Base-by-base conservation (phyloP, 2,113 vertebrate genomes). In the Zosterops japonicus region DNA sequence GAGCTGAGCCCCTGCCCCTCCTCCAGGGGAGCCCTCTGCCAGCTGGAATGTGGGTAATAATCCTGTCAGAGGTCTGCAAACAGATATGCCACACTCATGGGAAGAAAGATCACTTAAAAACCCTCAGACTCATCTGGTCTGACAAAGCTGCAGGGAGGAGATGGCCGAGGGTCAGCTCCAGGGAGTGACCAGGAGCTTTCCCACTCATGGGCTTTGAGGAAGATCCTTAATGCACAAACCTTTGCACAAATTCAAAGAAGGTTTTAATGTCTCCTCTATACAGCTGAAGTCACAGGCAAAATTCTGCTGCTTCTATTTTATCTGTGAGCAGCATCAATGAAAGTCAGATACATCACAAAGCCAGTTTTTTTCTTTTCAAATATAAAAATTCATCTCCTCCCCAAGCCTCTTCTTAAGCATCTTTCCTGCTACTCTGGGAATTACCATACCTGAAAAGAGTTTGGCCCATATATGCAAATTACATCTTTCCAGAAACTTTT, bases 251-350 rank as follows among this genome's bases (percentile, higher is more conserved):
- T 16, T 27, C 55, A 31, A 55, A 72, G 39, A 50, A 22, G 0
- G 1, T 39, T 42, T 85, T 28, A 3, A 3, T 11, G 5, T 29
- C 41, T 80, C 42, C 27, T 80, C 68, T 60, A 0, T 2, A 6
- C 3, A 4, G 39, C 42, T 67, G 28, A 65, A 76, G 19, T 28
- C 41, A 9, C 8, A 76, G 12, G 18, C 24, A 84, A 56, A 72
- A 60, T 52, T 55, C 57, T 72, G 44, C 27, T 63, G 23, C 31
- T 53, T 27, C 2, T 2, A 4, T 77, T 88, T 88, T 17, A 71
- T 29, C 36, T 68, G 59, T 7, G 33, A 89, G 41, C 21, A 69
- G 47, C 61, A 75, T 5, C 60, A 69, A 1, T 24, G 29, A 78
- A 27, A 86, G 57, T 8, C 56, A 63, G 35, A 63, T 1, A 27